Percentiles rank a stretch among this genome's conserved stretches.
Evolutionary conservation across 2,113 vertebrate species (phyloP).

Genomic region (Toxotes jaculatrix): DNA sequence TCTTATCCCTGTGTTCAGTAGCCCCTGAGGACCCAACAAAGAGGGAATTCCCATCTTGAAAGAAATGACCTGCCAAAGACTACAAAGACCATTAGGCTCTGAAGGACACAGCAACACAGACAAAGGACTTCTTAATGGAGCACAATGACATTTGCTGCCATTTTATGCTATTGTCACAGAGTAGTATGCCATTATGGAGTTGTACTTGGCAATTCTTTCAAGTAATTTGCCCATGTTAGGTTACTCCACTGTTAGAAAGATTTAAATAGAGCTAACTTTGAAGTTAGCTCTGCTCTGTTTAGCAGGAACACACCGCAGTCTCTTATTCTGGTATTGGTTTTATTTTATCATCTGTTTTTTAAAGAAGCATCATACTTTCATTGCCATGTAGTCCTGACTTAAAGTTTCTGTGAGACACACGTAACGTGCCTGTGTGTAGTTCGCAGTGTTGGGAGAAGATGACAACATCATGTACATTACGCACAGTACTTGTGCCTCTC

Average conservation of each 20-base stretch:
- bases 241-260: conserved; percentile 1
- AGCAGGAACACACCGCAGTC: neutral
- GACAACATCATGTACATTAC: neutral
- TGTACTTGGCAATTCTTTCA: conserved; percentile 38
- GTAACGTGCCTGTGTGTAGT: neutral
- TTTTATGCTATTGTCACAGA: conserved; percentile 38
- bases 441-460: neutral
- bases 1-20: conserved; percentile 45
- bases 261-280: neutral
- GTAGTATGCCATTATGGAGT: conserved; percentile 30
- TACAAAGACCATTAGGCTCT: conserved; percentile 59
- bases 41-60: conserved; percentile 52
- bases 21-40: conserved; percentile 21
- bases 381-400: neutral
- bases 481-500: conserved; percentile 13
- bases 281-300: neutral
- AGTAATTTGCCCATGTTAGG: conserved; percentile 36
- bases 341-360: neutral
- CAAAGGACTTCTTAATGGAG: conserved; percentile 64
- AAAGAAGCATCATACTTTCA: neutral
- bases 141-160: conserved; percentile 65
- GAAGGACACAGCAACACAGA: conserved; percentile 52
- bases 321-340: neutral
- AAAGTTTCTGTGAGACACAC: neutral
- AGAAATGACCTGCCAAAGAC: conserved; percentile 57